phyloP scores from a whole-genome alignment of 1,140 invertebrate genomes.

The Lordiphosa mommai region DNA sequence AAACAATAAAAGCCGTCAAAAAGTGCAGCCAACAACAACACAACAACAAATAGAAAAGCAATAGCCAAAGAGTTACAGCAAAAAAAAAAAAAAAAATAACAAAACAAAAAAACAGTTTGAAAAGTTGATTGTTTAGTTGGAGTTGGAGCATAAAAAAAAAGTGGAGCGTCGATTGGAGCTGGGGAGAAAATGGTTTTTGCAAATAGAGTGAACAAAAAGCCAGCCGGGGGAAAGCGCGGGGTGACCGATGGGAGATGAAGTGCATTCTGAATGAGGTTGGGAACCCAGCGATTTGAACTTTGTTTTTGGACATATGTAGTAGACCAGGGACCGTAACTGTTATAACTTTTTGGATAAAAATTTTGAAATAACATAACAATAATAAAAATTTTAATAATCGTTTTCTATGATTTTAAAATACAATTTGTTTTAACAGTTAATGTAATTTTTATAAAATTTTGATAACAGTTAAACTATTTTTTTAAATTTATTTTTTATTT shows the following conservation, averaged over 20 bases:
- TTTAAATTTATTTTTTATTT: no score
- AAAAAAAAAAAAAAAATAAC: slow-evolving; percentile 9
- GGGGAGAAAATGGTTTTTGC: slow-evolving; percentile 50
- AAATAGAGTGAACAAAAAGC: slow-evolving; percentile 43
- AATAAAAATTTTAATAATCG: no score
- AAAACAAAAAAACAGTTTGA: slow-evolving; percentile 66
- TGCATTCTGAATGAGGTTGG: slow-evolving; percentile 45
- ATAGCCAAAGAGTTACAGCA: slow-evolving; percentile 23
- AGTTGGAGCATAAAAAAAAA: slow-evolving; percentile 76
- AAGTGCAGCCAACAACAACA: slow-evolving; percentile 58
- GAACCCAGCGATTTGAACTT: slow-evolving; percentile 10
- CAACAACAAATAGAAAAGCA: slow-evolving; percentile 54
- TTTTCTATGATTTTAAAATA: no score
- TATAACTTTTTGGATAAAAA: no score
- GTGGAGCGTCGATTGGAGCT: slow-evolving; percentile 65
- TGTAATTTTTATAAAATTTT: no score
- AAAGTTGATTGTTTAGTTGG: slow-evolving; percentile 78
- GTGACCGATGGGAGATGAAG: slow-evolving; percentile 1
- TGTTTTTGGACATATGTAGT: no score
- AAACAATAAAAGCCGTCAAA: slow-evolving; percentile 78
- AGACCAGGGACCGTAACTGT: no score
- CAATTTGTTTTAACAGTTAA: no score
- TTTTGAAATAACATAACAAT: no score
- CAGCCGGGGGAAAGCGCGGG: background rate
- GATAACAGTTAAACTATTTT: no score